Evolutionary conservation across 2,888 invertebrate species (phyloP).

Genomic region (Lasioglossum malachurum): DNA sequence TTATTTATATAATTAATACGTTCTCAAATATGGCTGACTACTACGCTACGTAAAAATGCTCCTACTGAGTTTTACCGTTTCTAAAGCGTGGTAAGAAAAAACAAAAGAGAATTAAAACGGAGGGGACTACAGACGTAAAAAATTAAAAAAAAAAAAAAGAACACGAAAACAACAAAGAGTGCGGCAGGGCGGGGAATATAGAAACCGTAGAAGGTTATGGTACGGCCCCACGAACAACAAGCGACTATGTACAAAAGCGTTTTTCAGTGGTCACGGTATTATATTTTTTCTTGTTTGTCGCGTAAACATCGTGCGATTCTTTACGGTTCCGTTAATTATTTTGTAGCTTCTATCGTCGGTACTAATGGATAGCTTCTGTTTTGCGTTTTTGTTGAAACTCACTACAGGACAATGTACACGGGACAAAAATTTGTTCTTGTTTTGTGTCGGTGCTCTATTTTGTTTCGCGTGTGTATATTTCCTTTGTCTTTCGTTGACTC

Average conservation of each 20-base stretch:
- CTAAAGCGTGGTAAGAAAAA: conserved; percentile 49
- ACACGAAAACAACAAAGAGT: conserved; percentile 20
- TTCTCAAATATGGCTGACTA: conserved; percentile 82
- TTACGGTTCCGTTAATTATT: background rate
- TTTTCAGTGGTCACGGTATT: conserved; percentile 35
- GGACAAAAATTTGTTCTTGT: conserved; percentile 40
- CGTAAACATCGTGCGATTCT: conserved; percentile 32
- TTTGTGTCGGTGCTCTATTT: conserved; percentile 53
- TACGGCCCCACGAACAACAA: conserved; percentile 72
- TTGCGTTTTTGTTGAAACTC: background rate
- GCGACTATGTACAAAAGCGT: conserved; percentile 75
- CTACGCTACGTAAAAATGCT: conserved; percentile 75
- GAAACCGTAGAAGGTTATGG: conserved; percentile 53
- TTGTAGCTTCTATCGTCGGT: conserved; percentile 18
- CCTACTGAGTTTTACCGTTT: conserved; percentile 70
- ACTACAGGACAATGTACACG: conserved; percentile 23
- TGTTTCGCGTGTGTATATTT: background rate
- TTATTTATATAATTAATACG: conserved; percentile 80
- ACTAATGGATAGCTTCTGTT: background rate
- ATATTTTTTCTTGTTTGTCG: conserved; percentile 13
- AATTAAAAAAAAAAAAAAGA: conserved; percentile 19
- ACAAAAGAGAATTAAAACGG: conserved; percentile 33
- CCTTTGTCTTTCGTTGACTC: conserved; percentile 1
- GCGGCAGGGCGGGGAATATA: conserved; percentile 25
- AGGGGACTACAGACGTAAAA: background rate